Evolutionary conservation across 2,797 vertebrate genomes (phyloP).

Genomic region (Eleutherodactylus coqui): DNA sequence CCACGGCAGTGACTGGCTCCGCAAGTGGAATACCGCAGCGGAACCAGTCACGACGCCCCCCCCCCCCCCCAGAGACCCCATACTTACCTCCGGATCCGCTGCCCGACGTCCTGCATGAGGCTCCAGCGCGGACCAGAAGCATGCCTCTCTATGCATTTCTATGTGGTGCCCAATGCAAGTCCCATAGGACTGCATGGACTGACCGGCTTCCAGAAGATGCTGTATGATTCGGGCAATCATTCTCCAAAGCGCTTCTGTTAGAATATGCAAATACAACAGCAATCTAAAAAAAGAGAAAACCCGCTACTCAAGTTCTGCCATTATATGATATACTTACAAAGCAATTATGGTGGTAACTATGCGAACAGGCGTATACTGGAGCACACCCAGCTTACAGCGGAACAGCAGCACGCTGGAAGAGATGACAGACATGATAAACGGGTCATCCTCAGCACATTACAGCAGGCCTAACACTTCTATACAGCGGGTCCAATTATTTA

Average conservation of each 20-base stretch:
- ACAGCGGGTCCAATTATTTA: not conserved
- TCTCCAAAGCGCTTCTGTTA: not conserved
- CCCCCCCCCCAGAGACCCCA: no score
- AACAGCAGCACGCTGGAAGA: slow-evolving; percentile 88
- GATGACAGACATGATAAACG: slow-evolving; percentile 45
- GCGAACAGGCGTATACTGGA: slow-evolving; percentile 97
- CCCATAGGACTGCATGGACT: no score
- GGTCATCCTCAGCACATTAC: not conserved
- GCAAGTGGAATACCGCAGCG: no score
- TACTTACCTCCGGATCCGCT: no score
- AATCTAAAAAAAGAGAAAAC: not conserved
- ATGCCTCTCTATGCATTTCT: no score
- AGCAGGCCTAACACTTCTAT: not conserved
- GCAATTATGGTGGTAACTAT: slow-evolving; percentile 95
- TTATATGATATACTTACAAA: slow-evolving; percentile 82
- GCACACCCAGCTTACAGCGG: slow-evolving; percentile 94
- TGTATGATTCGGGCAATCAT: not conserved
- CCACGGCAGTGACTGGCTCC: no score
- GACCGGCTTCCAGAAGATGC: no score
- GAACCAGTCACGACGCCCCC: no score
- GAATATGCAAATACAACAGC: not conserved
- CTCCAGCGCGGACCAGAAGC: no score
- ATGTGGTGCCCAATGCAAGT: no score
- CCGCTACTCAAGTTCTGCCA: not conserved
- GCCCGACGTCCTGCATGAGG: no score